Evolutionary conservation across 1,140 invertebrate species (phyloP), one percentile per base, ranked within the genome.

Genomic region (Drosophila parabipectinata): DNA sequence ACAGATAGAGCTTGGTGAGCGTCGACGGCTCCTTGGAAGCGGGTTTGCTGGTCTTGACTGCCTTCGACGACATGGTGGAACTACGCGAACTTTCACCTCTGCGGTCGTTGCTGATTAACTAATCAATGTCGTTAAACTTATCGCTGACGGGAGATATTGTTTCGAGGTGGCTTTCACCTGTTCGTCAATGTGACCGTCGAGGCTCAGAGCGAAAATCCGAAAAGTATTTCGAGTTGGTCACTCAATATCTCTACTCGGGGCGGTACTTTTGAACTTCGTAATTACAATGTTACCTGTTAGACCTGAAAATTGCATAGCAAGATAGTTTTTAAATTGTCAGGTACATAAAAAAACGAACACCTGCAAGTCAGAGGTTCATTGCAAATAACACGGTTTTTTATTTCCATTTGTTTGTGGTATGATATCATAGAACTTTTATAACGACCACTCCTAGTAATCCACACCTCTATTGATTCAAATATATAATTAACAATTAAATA

Each of bases 1-100:
- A 89, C 37, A 94, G 91, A 77, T 94, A 94, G n/a, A 92, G 66
- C 90, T 94, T 94, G 24, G 89, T 90, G 45, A 93, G 30, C 10
- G 57, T 9, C 4, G 85, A 83, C 7, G 71, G 66, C 72, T 85
- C 88, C 57, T 91, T 90, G 47, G 71, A 44, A 62, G 44, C 59
- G n/a, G 69, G 56, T 57, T 91, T 81, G 32, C 24, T 75, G 24
- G 84, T 30, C 59, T 90, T 90, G 15, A 56, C 53, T 75, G 82
- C 51, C 56, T 81, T 90, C 30, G 72, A 69, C 30, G 84, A 88
- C 83, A 87, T 87, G 32, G 63, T 83, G 2, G 21, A 52, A 60
- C 28, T 41, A 39, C 63, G 32, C 82, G 75, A 83, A 88, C 84
- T 87, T 87, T 87, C 83, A 87, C 83, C 83, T 64, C 56, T 44